phyloP scores from a whole-genome alignment of 2,888 invertebrate genomes.

The Myopa testacea region DNA sequence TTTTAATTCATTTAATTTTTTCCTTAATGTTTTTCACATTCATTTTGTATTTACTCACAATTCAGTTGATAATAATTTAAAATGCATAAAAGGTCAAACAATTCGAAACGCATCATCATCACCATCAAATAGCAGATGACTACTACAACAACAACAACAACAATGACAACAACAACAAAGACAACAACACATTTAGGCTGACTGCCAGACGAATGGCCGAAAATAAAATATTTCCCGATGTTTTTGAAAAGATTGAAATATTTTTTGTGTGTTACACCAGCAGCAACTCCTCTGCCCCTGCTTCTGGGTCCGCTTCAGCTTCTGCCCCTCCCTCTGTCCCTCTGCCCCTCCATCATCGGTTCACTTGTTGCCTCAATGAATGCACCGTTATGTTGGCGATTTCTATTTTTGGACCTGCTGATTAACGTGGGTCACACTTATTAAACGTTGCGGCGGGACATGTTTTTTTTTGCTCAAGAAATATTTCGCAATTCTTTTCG shows the following conservation, averaged over 20 bases:
- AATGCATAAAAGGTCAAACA: background rate
- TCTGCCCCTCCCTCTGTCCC: background rate
- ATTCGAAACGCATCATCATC: background rate
- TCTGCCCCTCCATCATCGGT: too few relatives aligned
- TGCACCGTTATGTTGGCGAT: constrained; percentile 4
- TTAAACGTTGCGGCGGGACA: background rate
- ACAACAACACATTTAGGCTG: background rate
- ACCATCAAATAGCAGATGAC: background rate
- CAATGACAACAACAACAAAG: constrained; percentile 31
- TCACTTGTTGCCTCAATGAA: constrained; percentile 18
- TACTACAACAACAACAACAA: constrained; percentile 27
- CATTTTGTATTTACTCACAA: too few relatives aligned
- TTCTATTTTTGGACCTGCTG: constrained; percentile 4
- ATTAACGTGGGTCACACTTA: constrained; percentile 12
- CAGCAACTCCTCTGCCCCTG: background rate
- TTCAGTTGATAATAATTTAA: background rate
- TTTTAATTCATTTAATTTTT: too few relatives aligned
- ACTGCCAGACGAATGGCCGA: background rate
- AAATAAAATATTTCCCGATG: constrained; percentile 4
- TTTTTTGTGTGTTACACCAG: background rate
- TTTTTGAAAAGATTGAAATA: constrained; percentile 2
- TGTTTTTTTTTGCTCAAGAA: background rate
- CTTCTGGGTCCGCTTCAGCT: background rate
- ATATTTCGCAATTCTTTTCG: constrained; percentile 1
- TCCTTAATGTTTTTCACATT: too few relatives aligned